Base-by-base conservation (phyloP, 2,797 vertebrate species). In the Xenops minutus region DNA sequence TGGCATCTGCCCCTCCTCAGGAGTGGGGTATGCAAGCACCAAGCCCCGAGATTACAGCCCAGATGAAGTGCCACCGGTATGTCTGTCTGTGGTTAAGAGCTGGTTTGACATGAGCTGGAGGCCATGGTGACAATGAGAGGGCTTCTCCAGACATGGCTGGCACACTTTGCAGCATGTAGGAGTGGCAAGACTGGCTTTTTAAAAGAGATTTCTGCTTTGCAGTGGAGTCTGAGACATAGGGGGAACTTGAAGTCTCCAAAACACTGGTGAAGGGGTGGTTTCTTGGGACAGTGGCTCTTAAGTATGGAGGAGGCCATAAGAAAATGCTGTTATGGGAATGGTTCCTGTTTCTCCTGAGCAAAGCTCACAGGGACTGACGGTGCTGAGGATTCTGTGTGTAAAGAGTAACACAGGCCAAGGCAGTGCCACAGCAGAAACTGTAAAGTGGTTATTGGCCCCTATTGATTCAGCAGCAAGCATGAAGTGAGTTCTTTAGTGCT, bases 41-140 rank as follows among this genome's bases (percentile, higher is more conserved):
- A 99, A 99, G 95, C 94, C 98, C 39, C 97, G 88, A n/a, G 97
- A 98, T 49, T 98, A 98, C 96, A 96, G 97, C 76, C 97, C 98
- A 2, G 97, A 98, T 6, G 98, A 98, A 66, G 89, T 97, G 82
- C 98, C 97, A n/a, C 98, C 98, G 98, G 99, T 99, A 98, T 32
- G 14, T 14, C 22, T 7, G 13, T 13, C 36, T 34, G 29, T 12
- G 6, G n/a, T 29, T 36, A 52, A 14, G 48, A 84, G 30, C 46
- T 80, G 83, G 44, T 81, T 78, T 52, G 62, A 37, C 16, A 1
- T 12, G 52, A 80, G 54, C 72, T 82, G 32, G 29, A 74, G 52
- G 63, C 24, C 13, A 2, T 6, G 9, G 27, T 8, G 64, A 62
- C 39, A 58, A 27, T 34, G 56, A 89, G 52, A 67, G 32, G 24